Evolutionary conservation across 2,113 vertebrate genomes (phyloP).

Genomic region (Hippocampus mohnikei): DNA sequence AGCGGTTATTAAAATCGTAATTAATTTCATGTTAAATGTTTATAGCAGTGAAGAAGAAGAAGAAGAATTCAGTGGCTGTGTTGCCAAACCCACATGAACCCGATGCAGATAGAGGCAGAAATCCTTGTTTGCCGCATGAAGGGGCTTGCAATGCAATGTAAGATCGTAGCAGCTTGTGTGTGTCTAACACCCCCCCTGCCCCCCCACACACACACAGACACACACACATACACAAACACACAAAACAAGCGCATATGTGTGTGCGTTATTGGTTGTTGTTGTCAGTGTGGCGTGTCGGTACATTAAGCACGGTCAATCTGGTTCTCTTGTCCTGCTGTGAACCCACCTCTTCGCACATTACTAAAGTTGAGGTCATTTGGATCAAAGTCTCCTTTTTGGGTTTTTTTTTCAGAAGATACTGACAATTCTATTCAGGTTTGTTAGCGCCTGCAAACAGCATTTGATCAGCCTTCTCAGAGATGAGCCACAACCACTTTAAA

Average conservation of each 20-base stretch:
- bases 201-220: too few relatives aligned
- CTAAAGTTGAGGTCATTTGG: constrained; percentile 48
- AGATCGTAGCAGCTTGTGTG: constrained; percentile 11
- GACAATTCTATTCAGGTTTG: constrained; percentile 52
- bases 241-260: neutral
- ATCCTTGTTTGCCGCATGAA: constrained; percentile 44
- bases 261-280: neutral
- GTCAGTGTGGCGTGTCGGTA: neutral
- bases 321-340: constrained; percentile 74
- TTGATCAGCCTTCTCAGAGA: neutral
- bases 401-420: constrained; percentile 54
- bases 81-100: constrained; percentile 60
- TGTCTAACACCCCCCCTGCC: neutral
- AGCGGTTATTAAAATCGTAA: neutral
- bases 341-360: constrained; percentile 63
- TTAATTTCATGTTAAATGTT: neutral
- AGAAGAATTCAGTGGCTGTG: neutral
- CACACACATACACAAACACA: neutral
- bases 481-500: neutral
- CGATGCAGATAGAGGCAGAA: constrained; percentile 50
- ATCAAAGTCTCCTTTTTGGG: constrained; percentile 66
- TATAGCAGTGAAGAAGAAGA: neutral
- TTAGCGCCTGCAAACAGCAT: constrained; percentile 31
- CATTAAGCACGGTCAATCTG: constrained; percentile 27
- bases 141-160: constrained; percentile 31